These are phyloP conservation scores for Heliconius aoede DNA, from an alignment of 2,888 invertebrate species.

Conservation along the genomic window DNA sequence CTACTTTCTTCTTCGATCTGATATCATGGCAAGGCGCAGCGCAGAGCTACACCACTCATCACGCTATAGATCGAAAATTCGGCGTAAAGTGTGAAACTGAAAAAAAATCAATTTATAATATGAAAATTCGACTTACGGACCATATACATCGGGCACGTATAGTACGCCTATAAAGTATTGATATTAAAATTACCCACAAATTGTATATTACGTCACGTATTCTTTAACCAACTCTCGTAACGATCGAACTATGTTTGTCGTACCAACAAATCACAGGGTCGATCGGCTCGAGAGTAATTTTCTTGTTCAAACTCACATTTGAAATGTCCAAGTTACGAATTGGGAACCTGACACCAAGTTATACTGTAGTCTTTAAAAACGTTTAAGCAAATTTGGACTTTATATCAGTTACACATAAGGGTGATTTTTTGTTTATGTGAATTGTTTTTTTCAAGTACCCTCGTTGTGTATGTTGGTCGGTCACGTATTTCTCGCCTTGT, in stretches of 20 bases:
- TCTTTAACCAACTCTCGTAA: slow-evolving; percentile 45
- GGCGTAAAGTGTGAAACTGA: too few species aligned
- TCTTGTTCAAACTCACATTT: slow-evolving; percentile 64
- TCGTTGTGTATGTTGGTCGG: slow-evolving; percentile 44
- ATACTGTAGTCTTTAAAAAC: neutral
- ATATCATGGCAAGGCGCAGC: too few species aligned
- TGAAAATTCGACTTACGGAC: neutral
- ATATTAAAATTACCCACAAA: slow-evolving; percentile 32
- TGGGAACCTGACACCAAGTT: neutral
- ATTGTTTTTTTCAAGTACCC: slow-evolving; percentile 9
- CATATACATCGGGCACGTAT: slow-evolving; percentile 20
- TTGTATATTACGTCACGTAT: slow-evolving; percentile 36
- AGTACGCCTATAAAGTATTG: slow-evolving; percentile 21
- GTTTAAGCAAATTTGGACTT: slow-evolving; percentile 9
- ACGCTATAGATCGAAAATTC: too few species aligned
- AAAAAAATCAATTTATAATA: neutral
- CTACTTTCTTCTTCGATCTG: too few species aligned
- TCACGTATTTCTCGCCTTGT: slow-evolving; percentile 62
- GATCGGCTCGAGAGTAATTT: slow-evolving; percentile 53
- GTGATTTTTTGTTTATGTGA: slow-evolving; percentile 22
- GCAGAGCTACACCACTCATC: too few species aligned
- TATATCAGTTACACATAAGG: neutral
- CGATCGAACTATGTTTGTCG: slow-evolving; percentile 39
- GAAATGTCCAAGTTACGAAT: slow-evolving; percentile 50
- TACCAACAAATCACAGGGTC: slow-evolving; percentile 44